A percentile compares a stretch with the other conserved stretches of the same genome.
Evolutionary conservation across 2,888 invertebrate species (phyloP).

Genomic region (Galeopsomyia nigrocyanea): DNA sequence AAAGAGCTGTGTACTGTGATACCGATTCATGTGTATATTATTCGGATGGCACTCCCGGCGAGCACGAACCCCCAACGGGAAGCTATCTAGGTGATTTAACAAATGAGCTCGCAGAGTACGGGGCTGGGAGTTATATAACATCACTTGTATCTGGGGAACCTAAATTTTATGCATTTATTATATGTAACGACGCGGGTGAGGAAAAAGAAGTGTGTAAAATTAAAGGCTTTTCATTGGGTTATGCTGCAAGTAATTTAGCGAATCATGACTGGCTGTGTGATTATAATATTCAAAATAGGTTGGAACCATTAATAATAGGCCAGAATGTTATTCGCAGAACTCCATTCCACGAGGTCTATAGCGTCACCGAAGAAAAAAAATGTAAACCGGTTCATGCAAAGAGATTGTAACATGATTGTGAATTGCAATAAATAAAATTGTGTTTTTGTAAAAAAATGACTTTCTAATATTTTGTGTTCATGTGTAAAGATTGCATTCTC

Average conservation of each 20-base stretch:
- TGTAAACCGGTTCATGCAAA: no score
- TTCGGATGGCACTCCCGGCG: not conserved
- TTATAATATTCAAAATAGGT: no score
- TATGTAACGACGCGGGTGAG: not conserved
- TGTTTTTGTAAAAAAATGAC: no score
- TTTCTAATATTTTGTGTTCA: no score
- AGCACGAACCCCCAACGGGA: not conserved
- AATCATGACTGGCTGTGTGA: no score
- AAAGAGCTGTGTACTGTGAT: not conserved
- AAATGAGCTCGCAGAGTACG: not conserved
- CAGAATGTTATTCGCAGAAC: no score
- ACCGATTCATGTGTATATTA: conserved; percentile 5
- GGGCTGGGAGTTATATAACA: not conserved
- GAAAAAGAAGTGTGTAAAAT: not conserved
- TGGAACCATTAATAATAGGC: no score
- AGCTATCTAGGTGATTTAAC: not conserved
- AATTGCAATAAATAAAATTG: no score
- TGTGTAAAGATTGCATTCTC: no score
- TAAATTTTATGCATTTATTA: conserved; percentile 3
- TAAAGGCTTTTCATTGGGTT: not conserved
- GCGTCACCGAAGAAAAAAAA: no score
- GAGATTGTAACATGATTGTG: no score
- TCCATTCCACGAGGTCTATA: no score
- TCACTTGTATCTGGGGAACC: not conserved
- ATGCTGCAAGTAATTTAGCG: not conserved